These are phyloP conservation scores for Anastrepha obliqua DNA, from an alignment of 1,140 invertebrate genomes.

Conservation along the genomic window DNA sequence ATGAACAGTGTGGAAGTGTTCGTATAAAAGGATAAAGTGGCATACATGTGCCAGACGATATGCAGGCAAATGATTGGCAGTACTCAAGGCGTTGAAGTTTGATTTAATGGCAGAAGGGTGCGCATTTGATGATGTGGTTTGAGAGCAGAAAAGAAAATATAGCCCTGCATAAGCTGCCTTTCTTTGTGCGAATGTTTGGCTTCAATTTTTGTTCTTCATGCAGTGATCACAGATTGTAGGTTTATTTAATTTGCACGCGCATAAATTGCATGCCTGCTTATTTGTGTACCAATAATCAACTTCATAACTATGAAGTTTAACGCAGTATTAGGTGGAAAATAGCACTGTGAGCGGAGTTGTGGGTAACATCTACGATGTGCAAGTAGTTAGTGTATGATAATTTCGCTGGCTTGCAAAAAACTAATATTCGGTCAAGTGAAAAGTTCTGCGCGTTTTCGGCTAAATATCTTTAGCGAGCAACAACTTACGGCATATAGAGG, in stretches of 20 bases:
- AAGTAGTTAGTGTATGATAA: no score
- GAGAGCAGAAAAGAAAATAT: neutral
- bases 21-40: neutral
- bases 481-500: no score
- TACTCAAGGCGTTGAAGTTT: neutral
- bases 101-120: neutral
- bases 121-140: neutral
- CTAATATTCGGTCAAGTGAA: no score
- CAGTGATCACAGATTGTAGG: neutral
- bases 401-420: no score
- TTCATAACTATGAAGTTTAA: neutral
- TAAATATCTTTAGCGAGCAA: no score
- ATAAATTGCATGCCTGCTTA: neutral
- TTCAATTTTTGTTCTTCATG: neutral
- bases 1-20: neutral
- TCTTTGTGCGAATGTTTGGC: neutral
- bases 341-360: no score
- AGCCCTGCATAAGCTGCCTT: neutral
- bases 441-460: no score
- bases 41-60: no score
- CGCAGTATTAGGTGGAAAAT: neutral
- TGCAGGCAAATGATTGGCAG: neutral
- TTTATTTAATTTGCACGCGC: neutral
- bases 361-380: no score
- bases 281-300: neutral